Percentiles rank a stretch among this genome's conserved stretches.
These are phyloP conservation scores for Lithodes maja DNA, from an alignment of 2,888 invertebrate genomes.

Conservation along the genomic window DNA sequence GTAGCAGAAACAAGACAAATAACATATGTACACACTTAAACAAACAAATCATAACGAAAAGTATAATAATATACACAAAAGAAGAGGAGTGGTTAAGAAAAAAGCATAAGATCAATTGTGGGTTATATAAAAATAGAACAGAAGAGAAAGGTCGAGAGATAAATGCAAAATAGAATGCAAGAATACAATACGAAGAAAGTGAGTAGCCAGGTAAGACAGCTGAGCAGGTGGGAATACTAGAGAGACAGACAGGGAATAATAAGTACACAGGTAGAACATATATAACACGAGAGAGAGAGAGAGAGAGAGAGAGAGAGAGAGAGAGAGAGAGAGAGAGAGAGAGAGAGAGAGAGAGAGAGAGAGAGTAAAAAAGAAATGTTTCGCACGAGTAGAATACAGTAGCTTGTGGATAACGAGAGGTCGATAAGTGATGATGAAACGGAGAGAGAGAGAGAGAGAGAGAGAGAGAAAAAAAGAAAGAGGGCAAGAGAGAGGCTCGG, in stretches of 20 bases:
- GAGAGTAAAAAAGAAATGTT: background rate
- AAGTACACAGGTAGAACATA: background rate
- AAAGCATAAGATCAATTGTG: too few species aligned
- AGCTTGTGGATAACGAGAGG: background rate
- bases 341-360: slow-evolving; percentile 14
- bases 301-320: background rate
- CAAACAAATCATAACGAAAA: too few species aligned
- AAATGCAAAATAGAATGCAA: too few species aligned
- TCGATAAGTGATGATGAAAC: background rate
- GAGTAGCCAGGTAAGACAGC: too few species aligned
- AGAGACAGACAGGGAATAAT: background rate
- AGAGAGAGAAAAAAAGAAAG: slow-evolving; percentile 33
- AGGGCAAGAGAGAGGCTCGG: slow-evolving; percentile 18
- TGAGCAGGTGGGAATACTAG: too few species aligned
- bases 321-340: background rate
- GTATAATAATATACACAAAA: too few species aligned
- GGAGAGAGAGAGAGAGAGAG: slow-evolving; percentile 13
- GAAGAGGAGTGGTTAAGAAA: too few species aligned
- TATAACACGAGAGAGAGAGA: background rate
- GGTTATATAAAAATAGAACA: too few species aligned
- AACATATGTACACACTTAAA: too few species aligned
- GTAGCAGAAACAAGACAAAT: too few species aligned
- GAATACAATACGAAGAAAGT: too few species aligned
- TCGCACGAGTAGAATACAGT: background rate
- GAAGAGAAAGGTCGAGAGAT: too few species aligned